These are phyloP conservation scores for Melanophora roralis DNA, from an alignment of 2,888 invertebrate genomes.

Conservation along the genomic window DNA sequence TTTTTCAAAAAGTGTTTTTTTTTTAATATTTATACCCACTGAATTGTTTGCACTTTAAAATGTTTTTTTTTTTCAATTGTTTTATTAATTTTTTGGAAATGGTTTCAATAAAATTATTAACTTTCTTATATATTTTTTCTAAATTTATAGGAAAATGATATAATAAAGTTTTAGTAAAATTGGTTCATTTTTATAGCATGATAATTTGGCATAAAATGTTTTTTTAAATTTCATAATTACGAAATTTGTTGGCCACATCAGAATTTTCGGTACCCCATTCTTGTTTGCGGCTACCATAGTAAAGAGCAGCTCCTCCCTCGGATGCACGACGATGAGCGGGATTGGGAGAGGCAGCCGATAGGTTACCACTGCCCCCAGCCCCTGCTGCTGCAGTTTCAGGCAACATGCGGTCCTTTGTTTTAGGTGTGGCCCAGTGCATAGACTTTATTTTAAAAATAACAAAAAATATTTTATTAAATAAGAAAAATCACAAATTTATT, in stretches of 20 bases:
- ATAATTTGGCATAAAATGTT: slow-evolving; percentile 24
- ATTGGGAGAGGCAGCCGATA: slow-evolving; percentile 79
- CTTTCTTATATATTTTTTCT: not conserved
- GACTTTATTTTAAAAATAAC: slow-evolving; percentile 79
- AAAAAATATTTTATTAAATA: not conserved
- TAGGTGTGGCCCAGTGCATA: slow-evolving; percentile 95
- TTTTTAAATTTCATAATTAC: slow-evolving; percentile 92
- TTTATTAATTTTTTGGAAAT: not conserved
- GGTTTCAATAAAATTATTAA: slow-evolving; percentile 4
- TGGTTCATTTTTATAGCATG: slow-evolving; percentile 66
- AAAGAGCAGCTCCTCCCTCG: slow-evolving; percentile 90
- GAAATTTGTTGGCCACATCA: slow-evolving; percentile 90
- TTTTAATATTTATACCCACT: no score
- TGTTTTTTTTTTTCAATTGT: no score
- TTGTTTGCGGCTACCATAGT: slow-evolving; percentile 79
- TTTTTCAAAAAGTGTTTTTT: not conserved
- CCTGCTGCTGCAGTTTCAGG: slow-evolving; percentile 78
- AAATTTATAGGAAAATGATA: slow-evolving; percentile 32
- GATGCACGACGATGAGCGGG: slow-evolving; percentile 86
- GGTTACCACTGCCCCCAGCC: slow-evolving; percentile 78
- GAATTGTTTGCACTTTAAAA: not conserved
- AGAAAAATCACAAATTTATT: not conserved
- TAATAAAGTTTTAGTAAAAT: slow-evolving; percentile 63
- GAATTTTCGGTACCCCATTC: slow-evolving; percentile 87
- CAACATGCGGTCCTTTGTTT: slow-evolving; percentile 93